These are phyloP conservation scores for Leiothrix lutea DNA, from an alignment of 2,113 vertebrate genomes.

Conservation along the genomic window DNA sequence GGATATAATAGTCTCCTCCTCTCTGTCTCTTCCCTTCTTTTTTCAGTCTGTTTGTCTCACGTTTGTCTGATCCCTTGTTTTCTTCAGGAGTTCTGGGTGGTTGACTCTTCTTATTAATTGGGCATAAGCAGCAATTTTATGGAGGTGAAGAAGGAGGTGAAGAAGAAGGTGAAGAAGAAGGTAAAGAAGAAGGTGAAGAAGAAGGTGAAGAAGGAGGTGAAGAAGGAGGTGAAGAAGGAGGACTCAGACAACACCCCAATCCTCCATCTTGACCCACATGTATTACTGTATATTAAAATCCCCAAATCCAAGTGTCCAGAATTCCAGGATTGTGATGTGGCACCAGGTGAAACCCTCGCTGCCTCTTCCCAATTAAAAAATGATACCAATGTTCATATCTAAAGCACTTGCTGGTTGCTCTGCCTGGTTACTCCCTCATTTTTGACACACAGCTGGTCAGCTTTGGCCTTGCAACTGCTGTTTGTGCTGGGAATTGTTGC, in stretches of 20 bases:
- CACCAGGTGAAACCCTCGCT: neutral
- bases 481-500: neutral
- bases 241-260: too few species aligned
- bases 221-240: too few species aligned
- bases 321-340: neutral
- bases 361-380: neutral
- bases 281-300: too few species aligned
- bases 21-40: neutral
- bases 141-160: neutral
- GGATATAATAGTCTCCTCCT: neutral
- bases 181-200: neutral
- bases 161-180: neutral
- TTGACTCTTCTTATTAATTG: neutral
- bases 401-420: neutral
- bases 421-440: neutral
- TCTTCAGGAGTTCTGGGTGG: neutral
- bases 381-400: rapidly evolving
- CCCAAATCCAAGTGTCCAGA: too few species aligned
- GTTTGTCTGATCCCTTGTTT: neutral
- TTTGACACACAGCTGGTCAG: neutral
- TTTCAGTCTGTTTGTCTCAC: neutral
- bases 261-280: too few species aligned
- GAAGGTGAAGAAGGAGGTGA: neutral
- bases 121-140: neutral
- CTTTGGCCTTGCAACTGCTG: neutral